Conservation (phyloP, 2,888 invertebrate genomes). For the Nephrotoma guestfalica region DNA sequence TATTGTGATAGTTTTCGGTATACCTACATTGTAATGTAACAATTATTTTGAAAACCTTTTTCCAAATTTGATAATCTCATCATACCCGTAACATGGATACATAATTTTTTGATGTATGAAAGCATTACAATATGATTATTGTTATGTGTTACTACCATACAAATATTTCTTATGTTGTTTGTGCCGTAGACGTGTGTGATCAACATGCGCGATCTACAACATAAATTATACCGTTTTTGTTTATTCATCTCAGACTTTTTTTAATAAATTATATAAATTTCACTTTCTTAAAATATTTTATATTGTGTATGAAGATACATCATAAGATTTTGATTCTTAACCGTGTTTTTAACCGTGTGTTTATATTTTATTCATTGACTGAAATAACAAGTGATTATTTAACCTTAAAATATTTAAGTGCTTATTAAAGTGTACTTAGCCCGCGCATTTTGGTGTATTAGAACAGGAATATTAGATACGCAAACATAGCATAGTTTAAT, state of each 20-base stretch:
- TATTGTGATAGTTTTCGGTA: background rate
- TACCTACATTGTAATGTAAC: background rate
- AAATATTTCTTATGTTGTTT: background rate
- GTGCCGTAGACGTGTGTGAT: background rate
- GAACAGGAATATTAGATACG: background rate
- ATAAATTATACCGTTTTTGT: background rate
- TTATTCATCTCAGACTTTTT: background rate
- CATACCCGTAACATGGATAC: background rate
- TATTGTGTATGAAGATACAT: background rate
- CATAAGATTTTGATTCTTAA: background rate
- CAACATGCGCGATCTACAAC: background rate
- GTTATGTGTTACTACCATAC: too few relatives aligned
- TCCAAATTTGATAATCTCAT: background rate
- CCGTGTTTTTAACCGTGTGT: background rate
- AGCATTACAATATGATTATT: background rate
- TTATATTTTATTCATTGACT: background rate
- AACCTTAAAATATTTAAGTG: background rate
- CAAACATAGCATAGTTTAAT: background rate
- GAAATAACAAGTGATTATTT: background rate
- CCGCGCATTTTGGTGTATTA: background rate
- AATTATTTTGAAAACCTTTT: background rate
- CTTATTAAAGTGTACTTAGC: background rate
- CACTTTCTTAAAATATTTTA: background rate
- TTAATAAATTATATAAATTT: background rate
- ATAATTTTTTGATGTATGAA: background rate